Conservation (phyloP, 2,888 invertebrate species). For the Dorcus hopei region DNA sequence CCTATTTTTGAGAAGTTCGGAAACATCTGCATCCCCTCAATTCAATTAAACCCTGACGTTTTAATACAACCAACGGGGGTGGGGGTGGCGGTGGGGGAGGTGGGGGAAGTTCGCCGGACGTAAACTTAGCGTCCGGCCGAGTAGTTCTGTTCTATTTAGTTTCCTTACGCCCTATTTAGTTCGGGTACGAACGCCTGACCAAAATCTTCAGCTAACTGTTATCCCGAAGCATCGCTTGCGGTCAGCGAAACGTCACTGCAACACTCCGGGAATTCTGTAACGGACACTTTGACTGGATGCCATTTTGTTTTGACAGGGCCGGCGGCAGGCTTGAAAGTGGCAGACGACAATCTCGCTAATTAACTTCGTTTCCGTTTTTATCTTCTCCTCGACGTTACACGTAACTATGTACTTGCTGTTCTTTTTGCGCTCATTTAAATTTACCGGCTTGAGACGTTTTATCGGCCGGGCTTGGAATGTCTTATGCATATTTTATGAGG, state of each 20-base stretch:
- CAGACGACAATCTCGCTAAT: slow-evolving; percentile 5
- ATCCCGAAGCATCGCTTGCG: slow-evolving; percentile 14
- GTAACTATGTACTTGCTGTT: no score
- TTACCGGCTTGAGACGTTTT: no score
- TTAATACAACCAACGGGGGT: slow-evolving; percentile 8
- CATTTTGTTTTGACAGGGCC: slow-evolving; percentile 17
- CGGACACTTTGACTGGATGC: slow-evolving; percentile 18
- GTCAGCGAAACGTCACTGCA: slow-evolving; percentile 15
- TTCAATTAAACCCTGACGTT: slow-evolving; percentile 17
- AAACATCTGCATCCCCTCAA: slow-evolving; percentile 18
- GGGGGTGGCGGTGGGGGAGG: no score
- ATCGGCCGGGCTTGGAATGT: no score
- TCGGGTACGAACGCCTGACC: not conserved
- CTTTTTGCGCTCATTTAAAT: no score
- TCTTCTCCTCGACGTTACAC: no score
- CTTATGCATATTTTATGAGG: no score
- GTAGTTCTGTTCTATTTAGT: slow-evolving; percentile 5
- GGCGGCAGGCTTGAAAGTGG: not conserved
- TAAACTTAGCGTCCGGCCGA: slow-evolving; percentile 11
- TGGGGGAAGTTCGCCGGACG: slow-evolving; percentile 10
- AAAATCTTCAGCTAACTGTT: slow-evolving; percentile 6
- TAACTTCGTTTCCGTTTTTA: not conserved
- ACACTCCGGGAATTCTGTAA: slow-evolving; percentile 13
- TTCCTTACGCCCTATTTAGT: slow-evolving; percentile 11
- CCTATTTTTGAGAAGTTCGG: not conserved